These are phyloP conservation scores for Danaus melanippus DNA, from an alignment of 1,140 invertebrate species.

Conservation along the genomic window DNA sequence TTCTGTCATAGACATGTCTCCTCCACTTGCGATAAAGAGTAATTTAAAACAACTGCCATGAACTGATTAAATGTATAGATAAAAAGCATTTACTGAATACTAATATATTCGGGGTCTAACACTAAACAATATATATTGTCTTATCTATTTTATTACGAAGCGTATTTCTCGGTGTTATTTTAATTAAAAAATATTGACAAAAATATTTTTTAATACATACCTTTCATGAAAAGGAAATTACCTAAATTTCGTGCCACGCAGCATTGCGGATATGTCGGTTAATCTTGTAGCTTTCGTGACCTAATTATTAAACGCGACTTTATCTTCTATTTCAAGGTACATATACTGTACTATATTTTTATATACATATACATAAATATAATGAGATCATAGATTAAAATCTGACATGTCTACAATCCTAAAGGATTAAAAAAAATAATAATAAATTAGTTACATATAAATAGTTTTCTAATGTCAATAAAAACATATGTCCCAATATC, in stretches of 20 bases:
- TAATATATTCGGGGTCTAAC: no score
- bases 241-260: slow-evolving; percentile 10
- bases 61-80: not conserved
- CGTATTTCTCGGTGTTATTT: no score
- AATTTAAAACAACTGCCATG: slow-evolving; percentile 9
- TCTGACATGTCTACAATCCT: no score
- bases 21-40: slow-evolving; percentile 9
- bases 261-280: slow-evolving; percentile 17
- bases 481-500: no score
- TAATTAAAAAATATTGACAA: no score
- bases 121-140: no score
- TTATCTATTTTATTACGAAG: no score
- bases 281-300: slow-evolving; percentile 20
- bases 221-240: slow-evolving; percentile 6
- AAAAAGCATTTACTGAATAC: no score
- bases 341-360: not conserved
- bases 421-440: no score
- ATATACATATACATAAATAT: not conserved
- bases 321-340: slow-evolving; percentile 15
- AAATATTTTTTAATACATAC: no score
- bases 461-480: no score
- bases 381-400: not conserved
- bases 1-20: slow-evolving; percentile 20
- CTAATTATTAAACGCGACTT: slow-evolving; percentile 21
- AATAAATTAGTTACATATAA: no score